Evolutionary conservation across 1,140 invertebrate species (phyloP).

Genomic region (Artemia franciscana): DNA sequence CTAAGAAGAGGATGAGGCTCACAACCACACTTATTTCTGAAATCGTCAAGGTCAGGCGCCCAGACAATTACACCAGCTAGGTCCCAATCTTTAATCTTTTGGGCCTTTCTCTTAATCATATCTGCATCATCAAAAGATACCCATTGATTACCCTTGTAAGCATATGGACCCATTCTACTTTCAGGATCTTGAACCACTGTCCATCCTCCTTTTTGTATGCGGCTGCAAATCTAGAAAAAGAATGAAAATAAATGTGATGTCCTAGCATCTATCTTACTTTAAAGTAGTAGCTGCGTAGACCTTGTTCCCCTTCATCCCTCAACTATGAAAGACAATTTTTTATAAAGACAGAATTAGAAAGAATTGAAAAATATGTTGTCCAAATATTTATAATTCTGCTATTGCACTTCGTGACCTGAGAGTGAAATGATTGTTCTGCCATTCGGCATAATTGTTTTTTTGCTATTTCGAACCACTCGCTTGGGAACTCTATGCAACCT

Average conservation of each 20-base stretch:
- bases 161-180: constrained; percentile 44
- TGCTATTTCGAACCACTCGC: too few species aligned
- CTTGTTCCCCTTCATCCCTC: too few species aligned
- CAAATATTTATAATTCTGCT: too few species aligned
- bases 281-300: too few species aligned
- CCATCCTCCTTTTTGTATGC: constrained; percentile 28
- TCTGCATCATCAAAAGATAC: constrained; percentile 46
- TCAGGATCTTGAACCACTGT: constrained; percentile 33
- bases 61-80: constrained; percentile 73
- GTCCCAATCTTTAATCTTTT: constrained; percentile 43
- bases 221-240: constrained; percentile 17
- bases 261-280: too few species aligned
- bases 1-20: constrained; percentile 19
- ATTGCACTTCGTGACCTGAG: too few species aligned
- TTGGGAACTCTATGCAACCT: too few species aligned
- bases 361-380: too few species aligned
- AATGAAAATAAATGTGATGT: background rate
- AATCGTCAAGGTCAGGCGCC: constrained; percentile 71
- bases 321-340: too few species aligned
- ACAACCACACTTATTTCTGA: constrained; percentile 32
- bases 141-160: constrained; percentile 47
- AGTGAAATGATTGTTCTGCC: too few species aligned
- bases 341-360: too few species aligned
- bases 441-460: too few species aligned
- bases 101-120: constrained; percentile 27